Evolutionary conservation across 2,113 vertebrate species (phyloP), one percentile per base, ranked within the genome.

Genomic region (Gallinago media): DNA sequence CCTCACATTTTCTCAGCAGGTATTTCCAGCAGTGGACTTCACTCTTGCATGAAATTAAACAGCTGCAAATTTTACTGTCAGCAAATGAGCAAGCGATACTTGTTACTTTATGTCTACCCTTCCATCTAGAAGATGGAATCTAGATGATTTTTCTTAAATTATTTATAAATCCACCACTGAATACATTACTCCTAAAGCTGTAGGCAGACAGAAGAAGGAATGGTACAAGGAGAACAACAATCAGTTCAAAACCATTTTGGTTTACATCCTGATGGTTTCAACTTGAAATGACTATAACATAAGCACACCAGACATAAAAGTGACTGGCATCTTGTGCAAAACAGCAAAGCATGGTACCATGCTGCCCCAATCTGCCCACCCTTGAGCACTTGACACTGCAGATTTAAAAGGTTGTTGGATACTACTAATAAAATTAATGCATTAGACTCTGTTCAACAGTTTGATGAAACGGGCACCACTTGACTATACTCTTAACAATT

Each of bases 391-490:
- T 77, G 70, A 88, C 63, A 44, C 10, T 90, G 76, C 26, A 88
- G 56, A 96, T 94, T 68, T 86, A 83, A 90, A 88, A 93, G 59
- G 72, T 67, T 47, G 63, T 55, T 80, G 65, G 18, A 81, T 84
- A 47, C 52, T 89, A 71, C 63, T 97, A 84, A 91, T 81, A 65
- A 95, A 91, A 94, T 55, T 71, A 90, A 96, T 93, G 23, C 63
- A 73, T 92, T 78, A 90, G 59, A 86, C 14, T 84, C 38, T n/a
- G 86, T 61, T 86, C 72, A 80, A 54, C n/a, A 84, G 26, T 61
- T 55, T 71, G 65, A 86, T 63, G 50, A 92, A 81, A 61, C 47
- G 44, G 63, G 84, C 77, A 31, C 32, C 88, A 61, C 52, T n/a
- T 88, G 59, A 67, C 63, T 80, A 80, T 34, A 58, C 29, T 80